Evolutionary conservation across 2,888 invertebrate genomes (phyloP), one percentile per base, ranked within the genome.

Genomic region (Tetragnatha montana): DNA sequence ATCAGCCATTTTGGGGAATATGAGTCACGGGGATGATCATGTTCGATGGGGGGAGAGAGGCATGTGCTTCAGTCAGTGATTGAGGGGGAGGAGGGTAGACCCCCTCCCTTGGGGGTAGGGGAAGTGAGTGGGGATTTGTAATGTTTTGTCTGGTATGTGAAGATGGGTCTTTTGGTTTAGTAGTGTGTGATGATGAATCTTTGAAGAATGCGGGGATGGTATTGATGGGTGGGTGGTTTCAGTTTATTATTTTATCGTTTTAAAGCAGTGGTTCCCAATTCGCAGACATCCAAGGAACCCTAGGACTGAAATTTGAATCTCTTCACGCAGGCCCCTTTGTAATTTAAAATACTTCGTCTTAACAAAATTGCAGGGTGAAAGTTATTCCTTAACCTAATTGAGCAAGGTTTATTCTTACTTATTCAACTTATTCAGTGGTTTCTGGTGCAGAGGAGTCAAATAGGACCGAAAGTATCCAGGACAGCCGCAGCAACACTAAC

Each of bases 1-100:
- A 89, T 89, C 89, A 85, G 75, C 89, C 71, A 85, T 88, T 88
- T 17, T 76, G 51, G 21, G 51, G 71, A 73, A 81, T 47, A 73
- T 89, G 89, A 89, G 71, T 89, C 89, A 89, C 69, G 50, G 14
- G 50, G 19, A 70, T 68, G 81, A 81, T 75, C n/a, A 75, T 74
- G 76, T 74, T 74, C 49, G n/a, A 69, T 19, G 14, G 6, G 19
- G 51, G 35, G 21, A 19, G 71, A 22, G 80, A n/a, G 22, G 35
- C 75, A 69, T 47, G 69, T 75, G 84, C 10, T 51, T 8, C 47
- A 22, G 88, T 22, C 87, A 81, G 49, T 81, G 74, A 81, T 76
- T 68, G 81, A 87, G 50, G 17, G 75, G 35, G 19, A 35, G 35
- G 35, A 35, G 35, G 35, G 35, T 35, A 35, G 35, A 35, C 35